Conservation (phyloP, 64 coral and sea anemone species). For the Platygyra sinensis region DNA sequence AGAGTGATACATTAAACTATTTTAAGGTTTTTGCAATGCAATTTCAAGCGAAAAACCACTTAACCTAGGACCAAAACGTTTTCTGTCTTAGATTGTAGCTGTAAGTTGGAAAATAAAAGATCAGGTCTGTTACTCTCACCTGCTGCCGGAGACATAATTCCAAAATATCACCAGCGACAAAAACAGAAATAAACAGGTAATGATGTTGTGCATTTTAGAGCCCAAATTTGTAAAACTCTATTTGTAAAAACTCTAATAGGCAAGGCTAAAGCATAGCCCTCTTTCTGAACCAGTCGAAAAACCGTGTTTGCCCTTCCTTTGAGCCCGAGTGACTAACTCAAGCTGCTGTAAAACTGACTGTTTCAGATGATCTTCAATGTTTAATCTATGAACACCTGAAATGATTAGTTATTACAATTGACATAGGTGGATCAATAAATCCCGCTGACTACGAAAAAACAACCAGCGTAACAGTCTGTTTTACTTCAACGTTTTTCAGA, state of each 20-base stretch:
- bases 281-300: neutral
- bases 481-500: neutral
- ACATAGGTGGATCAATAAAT: slow-evolving; percentile 15
- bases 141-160: neutral
- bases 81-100: too few relatives aligned
- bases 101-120: too few relatives aligned
- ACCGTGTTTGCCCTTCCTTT: neutral
- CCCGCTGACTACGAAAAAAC: neutral
- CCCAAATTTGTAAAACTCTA: neutral
- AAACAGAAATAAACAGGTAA: slow-evolving; percentile 1
- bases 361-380: neutral
- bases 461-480: neutral
- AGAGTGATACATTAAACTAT: too few relatives aligned
- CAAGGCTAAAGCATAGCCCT: neutral
- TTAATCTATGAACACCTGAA: slow-evolving; percentile 21
- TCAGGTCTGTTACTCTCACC: neutral
- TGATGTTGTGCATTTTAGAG: neutral
- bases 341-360: neutral
- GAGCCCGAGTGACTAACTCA: neutral
- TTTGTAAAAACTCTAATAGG: neutral
- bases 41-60: too few relatives aligned
- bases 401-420: neutral
- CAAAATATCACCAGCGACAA: neutral
- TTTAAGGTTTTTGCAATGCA: too few relatives aligned
- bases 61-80: too few relatives aligned